phyloP scores from a whole-genome alignment of 2,888 invertebrate genomes.

The Calliopum simillimum region DNA sequence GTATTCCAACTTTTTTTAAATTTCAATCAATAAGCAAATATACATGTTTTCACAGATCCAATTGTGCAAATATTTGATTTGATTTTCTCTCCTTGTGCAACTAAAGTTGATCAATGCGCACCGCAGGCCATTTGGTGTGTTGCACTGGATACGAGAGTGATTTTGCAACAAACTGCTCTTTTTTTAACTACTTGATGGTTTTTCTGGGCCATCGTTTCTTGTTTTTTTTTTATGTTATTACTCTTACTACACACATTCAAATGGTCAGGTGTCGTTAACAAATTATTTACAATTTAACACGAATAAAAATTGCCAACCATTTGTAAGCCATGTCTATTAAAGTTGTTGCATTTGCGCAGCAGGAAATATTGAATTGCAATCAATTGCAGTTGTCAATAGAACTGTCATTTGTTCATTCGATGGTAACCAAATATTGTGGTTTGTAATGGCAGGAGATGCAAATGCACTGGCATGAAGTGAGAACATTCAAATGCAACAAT shows the following conservation, averaged over 20 bases:
- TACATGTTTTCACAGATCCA: no score
- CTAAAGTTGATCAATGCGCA: no score
- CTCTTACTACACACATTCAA: neutral
- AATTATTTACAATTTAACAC: conserved; percentile 12
- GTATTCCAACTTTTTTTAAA: no score
- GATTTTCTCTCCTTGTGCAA: no score
- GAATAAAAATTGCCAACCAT: neutral
- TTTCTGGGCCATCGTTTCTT: no score
- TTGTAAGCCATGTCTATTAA: neutral
- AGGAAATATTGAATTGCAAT: conserved; percentile 15
- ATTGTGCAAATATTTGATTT: no score
- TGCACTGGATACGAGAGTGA: neutral
- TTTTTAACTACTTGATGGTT: neutral
- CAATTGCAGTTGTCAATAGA: conserved; percentile 4
- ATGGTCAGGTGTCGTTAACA: conserved; percentile 15
- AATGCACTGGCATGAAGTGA: neutral
- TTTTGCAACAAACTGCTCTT: neutral
- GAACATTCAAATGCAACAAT: neutral
- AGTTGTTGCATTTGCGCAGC: conserved; percentile 8
- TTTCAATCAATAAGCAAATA: no score
- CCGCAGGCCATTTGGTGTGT: neutral
- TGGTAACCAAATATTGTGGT: neutral
- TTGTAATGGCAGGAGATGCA: neutral
- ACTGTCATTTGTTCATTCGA: neutral
- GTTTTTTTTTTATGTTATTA: neutral